phyloP scores from a whole-genome alignment of 2,113 vertebrate species.

The Melanerpes aurifrons region DNA sequence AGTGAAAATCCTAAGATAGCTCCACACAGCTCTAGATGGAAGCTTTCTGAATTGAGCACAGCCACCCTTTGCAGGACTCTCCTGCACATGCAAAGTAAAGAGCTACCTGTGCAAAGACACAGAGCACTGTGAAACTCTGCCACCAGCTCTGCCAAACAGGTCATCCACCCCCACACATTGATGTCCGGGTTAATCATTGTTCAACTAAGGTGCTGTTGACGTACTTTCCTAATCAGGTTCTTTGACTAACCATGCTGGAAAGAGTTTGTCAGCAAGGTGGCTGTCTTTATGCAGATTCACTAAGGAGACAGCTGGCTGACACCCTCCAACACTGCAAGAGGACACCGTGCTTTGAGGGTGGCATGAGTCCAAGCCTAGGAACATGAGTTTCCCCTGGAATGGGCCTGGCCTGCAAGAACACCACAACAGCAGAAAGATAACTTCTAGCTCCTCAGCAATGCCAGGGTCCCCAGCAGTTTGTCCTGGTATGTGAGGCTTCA shows the following conservation, averaged over 20 bases:
- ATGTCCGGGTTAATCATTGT: not conserved
- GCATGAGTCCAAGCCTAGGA: not conserved
- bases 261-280: not conserved
- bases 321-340: not conserved
- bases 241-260: not conserved
- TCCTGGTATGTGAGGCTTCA: not conserved
- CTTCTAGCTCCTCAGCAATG: not conserved
- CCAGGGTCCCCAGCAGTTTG: not conserved
- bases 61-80: not conserved
- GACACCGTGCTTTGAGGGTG: not conserved
- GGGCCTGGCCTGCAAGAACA: not conserved
- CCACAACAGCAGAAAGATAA: not conserved
- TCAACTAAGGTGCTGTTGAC: not conserved
- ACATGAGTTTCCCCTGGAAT: not conserved
- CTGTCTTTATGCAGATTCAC: not conserved
- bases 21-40: not conserved
- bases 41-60: not conserved
- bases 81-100: not conserved
- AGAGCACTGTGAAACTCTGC: not conserved
- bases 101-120: not conserved
- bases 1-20: not conserved
- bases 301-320: not conserved
- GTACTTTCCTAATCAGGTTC: not conserved
- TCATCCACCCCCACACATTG: not conserved
- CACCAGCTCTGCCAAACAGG: not conserved